These are phyloP conservation scores for Junco hyemalis DNA, from an alignment of 2,113 vertebrate species.

Conservation along the genomic window DNA sequence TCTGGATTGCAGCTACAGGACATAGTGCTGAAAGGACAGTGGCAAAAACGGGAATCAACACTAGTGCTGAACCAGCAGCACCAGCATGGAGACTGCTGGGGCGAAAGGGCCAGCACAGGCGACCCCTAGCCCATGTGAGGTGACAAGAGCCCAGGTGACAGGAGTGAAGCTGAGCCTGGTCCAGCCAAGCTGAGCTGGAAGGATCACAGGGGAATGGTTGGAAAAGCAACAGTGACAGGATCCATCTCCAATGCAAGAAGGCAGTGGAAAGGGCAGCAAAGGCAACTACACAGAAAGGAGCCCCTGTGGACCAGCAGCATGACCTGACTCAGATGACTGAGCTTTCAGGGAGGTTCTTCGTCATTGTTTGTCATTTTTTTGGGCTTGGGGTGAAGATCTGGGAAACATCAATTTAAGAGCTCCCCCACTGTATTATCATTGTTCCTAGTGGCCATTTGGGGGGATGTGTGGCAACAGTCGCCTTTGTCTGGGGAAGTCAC, in stretches of 20 bases:
- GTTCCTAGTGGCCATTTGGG: no score
- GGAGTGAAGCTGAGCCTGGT: not conserved
- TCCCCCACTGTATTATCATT: not conserved
- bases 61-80: not conserved
- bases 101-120: rapidly evolving
- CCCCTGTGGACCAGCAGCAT: not conserved
- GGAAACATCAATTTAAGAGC: not conserved
- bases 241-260: not conserved
- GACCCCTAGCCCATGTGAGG: rapidly evolving
- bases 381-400: rapidly evolving
- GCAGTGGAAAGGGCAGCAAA: rapidly evolving
- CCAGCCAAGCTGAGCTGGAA: not conserved
- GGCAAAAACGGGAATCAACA: not conserved
- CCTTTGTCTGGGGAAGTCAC: not conserved
- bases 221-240: rapidly evolving
- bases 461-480: rapidly evolving
- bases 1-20: not conserved
- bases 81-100: not conserved
- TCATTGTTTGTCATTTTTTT: no score
- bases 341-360: not conserved
- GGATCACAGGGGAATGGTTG: not conserved
- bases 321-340: rapidly evolving
- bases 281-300: not conserved
- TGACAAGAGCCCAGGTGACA: not conserved
- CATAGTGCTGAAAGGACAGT: not conserved